phyloP scores from a whole-genome alignment of 2,113 vertebrate species.

The Sturnira hondurensis region DNA sequence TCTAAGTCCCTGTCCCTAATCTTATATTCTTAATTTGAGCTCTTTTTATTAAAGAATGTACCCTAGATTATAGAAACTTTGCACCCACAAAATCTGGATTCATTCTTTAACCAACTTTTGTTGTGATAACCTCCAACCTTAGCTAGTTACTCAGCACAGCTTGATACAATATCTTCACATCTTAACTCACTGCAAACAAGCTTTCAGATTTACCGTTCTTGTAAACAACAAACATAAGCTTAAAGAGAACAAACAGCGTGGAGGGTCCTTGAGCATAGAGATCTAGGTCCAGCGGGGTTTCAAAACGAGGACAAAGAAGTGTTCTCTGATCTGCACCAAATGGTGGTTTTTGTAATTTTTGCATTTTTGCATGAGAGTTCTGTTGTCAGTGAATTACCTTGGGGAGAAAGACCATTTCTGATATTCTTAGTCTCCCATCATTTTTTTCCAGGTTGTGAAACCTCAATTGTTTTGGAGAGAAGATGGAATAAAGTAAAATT shows the following conservation, averaged over 20 bases:
- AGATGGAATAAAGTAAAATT: constrained; percentile 80
- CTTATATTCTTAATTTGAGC: neutral
- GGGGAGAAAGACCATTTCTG: constrained; percentile 67
- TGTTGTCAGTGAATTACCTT: constrained; percentile 74
- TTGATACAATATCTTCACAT: neutral
- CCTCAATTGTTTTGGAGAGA: constrained; percentile 79
- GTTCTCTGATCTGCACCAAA: constrained; percentile 40
- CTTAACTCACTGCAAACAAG: neutral
- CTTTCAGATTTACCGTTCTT: constrained; percentile 44
- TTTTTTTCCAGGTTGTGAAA: constrained; percentile 74
- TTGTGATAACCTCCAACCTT: neutral
- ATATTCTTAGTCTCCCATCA: constrained; percentile 58
- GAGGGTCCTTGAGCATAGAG: constrained; percentile 37
- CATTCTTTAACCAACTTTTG: neutral
- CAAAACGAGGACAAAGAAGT: constrained; percentile 48
- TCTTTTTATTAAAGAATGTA: neutral
- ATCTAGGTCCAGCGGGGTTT: constrained; percentile 8
- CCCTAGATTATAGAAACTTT: neutral
- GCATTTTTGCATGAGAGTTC: constrained; percentile 25
- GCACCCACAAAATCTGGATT: neutral
- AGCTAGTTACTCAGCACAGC: neutral
- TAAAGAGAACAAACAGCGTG: constrained; percentile 18
- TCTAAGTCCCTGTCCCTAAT: neutral
- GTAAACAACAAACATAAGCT: constrained; percentile 8
- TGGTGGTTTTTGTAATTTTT: neutral